Base-by-base conservation (phyloP, 1,140 invertebrate species). In the Stratiolaelaps scimitus region DNA sequence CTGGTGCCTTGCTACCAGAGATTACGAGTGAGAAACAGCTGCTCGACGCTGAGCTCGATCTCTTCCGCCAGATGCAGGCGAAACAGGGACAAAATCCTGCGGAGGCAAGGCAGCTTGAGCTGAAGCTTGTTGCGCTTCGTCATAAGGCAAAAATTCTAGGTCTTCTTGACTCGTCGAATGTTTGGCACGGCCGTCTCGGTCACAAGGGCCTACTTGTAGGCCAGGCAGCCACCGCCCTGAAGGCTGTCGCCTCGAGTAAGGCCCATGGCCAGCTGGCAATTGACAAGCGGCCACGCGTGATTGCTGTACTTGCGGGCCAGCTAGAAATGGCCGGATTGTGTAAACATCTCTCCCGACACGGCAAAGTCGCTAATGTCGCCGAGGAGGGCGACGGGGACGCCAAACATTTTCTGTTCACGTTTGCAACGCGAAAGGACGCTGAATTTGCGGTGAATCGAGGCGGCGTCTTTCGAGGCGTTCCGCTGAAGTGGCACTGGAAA, bases 11-110 rank as follows among this genome's bases (percentile, higher is more conserved):
- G 53, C 17, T 60, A 23, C 34, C 26, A 17, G 64, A 67, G 43
- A 56, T 73, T 46, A 81, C 88, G 75, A 79, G 85, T 0, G 83
- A 88, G 73, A 86, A 85, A 72, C 87, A 91, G 73, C 83, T 92
- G 46, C 75, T 92, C 19, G 89, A 92, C 72, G 86, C 86, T 0
- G 89, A 92, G 75, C 75, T 92, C 69, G 89, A 92, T 74, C 78
- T 91, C 65, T 88, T 89, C 72, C 86, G 83, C 1, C 86, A 86
- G 68, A 84, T 89, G 72, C 85, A 87, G 72, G 83, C 84, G 71
- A 85, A 85, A 0, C 83, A 83, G 68, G 86, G 4, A 10, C 34
- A 40, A 40, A 40, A 40, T 40, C 53, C 53, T 17, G 53, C 53
- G 15, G 53, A 60, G 2, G 26, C 53, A 34, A 76, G 56, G 72